Conservation (phyloP, 2,113 vertebrate genomes). For the Ondatra zibethicus region DNA sequence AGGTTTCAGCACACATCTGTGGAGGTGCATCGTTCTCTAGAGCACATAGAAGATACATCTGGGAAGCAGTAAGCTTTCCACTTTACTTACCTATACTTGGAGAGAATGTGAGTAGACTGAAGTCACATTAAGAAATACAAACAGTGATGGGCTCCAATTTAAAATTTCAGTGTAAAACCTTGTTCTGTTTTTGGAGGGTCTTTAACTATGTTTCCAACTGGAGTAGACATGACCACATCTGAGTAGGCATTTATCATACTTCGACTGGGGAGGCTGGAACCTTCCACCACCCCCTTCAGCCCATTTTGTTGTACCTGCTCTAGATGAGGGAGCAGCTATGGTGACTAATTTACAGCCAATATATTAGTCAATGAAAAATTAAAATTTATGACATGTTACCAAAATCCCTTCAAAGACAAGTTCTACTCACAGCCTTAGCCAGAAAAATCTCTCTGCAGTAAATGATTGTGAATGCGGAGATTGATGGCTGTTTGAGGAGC, state of each 20-base stretch:
- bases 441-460: background rate
- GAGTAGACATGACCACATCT: background rate
- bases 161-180: background rate
- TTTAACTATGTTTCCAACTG: background rate
- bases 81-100: background rate
- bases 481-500: background rate
- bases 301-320: background rate
- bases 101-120: background rate
- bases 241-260: background rate
- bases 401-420: background rate
- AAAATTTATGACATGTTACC: background rate
- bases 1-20: constrained; percentile 20
- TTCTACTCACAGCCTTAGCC: background rate
- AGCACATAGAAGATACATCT: background rate
- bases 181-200: background rate
- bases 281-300: background rate
- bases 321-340: background rate
- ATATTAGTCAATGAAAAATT: background rate
- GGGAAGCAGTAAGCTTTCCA: background rate
- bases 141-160: background rate
- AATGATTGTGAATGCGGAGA: background rate
- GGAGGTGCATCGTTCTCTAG: background rate
- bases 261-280: background rate
- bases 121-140: background rate
- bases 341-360: background rate